Conservation (phyloP, 2,113 vertebrate genomes). For the Numida meleagris region DNA sequence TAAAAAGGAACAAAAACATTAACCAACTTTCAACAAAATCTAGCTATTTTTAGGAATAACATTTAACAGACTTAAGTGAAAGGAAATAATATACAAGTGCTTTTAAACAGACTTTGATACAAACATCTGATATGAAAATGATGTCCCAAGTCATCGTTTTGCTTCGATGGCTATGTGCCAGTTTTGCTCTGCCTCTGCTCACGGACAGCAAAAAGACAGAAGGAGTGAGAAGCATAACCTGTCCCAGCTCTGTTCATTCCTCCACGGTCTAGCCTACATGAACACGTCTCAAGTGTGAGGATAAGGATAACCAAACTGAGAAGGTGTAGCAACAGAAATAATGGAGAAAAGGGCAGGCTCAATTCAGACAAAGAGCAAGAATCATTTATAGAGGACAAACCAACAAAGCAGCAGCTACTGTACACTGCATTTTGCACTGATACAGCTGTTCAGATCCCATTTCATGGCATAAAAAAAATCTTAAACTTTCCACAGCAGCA, state of each 20-base stretch:
- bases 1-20: conserved; percentile 26
- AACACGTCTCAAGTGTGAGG: neutral
- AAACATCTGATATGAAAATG: conserved; percentile 36
- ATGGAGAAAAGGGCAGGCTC: neutral
- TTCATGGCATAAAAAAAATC: neutral
- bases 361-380: neutral
- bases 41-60: neutral
- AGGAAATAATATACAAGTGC: neutral
- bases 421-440: neutral
- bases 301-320: neutral
- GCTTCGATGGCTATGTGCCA: neutral
- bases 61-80: conserved; percentile 16
- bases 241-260: neutral
- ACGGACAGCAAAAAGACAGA: neutral
- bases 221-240: too few relatives aligned
- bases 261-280: neutral
- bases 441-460: neutral
- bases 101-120: conserved; percentile 10
- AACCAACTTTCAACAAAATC: conserved; percentile 35
- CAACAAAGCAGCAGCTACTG: neutral
- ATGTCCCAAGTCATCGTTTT: neutral
- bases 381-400: neutral
- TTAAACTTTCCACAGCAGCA: neutral
- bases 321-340: neutral
- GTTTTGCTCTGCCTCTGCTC: neutral